Conservation (phyloP, 2,888 invertebrate species). For the Aromia moschata region DNA sequence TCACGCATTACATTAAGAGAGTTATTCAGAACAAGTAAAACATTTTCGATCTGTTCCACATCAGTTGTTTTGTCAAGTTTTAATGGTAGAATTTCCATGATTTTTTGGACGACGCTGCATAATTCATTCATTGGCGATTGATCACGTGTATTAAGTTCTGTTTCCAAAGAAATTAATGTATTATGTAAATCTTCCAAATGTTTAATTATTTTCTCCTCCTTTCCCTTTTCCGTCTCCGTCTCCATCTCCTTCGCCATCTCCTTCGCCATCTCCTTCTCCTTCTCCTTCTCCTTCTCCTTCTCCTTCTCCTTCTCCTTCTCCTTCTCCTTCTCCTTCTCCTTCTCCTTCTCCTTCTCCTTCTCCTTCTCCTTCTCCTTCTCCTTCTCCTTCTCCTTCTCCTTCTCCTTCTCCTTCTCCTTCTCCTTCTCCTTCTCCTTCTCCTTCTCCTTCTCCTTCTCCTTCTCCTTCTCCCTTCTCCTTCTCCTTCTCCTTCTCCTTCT, state of each 20-base stretch:
- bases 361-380: no score
- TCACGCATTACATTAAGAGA: conserved; percentile 9
- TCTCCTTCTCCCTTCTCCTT: no score
- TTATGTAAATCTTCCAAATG: conserved; percentile 3
- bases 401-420: neutral
- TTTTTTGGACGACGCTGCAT: neutral
- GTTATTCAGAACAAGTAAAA: conserved; percentile 17
- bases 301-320: no score
- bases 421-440: no score
- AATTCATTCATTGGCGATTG: neutral
- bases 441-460: no score
- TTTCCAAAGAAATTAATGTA: neutral
- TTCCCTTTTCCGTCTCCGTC: neutral
- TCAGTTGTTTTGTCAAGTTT: conserved; percentile 1
- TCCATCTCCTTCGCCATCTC: no score
- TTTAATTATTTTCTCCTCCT: neutral
- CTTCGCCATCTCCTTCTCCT: no score
- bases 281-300: no score
- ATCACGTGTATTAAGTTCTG: neutral
- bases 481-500: no score
- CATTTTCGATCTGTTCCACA: conserved; percentile 20
- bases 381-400: neutral
- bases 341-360: no score
- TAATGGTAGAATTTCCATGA: conserved; percentile 1
- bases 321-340: no score